Conservation (phyloP, 2,797 vertebrate genomes). For the Lophura swinhoii region DNA sequence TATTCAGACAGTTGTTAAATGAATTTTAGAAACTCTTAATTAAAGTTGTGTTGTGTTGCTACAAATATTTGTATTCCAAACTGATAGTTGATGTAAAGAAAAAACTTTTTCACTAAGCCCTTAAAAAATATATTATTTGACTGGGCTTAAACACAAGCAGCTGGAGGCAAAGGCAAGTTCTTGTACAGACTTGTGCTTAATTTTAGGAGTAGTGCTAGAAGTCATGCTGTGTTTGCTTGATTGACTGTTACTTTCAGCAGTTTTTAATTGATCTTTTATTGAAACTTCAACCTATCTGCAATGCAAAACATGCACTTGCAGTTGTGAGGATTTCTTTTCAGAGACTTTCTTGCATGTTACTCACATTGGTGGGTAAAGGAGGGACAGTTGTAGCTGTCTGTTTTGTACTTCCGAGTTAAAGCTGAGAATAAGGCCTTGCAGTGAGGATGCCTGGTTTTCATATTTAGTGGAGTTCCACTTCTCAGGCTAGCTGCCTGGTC, state of each 20-base stretch:
- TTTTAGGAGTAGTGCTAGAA: not conserved
- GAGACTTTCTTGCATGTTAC: not conserved
- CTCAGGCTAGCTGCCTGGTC: not conserved
- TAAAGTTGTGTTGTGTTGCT: not conserved
- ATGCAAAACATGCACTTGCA: not conserved
- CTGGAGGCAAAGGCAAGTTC: conserved; percentile 26
- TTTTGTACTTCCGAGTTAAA: not conserved
- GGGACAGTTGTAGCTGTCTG: not conserved
- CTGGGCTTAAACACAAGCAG: conserved; percentile 13
- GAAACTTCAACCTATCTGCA: not conserved
- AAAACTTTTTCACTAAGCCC: no score
- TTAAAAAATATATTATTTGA: no score
- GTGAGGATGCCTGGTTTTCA: not conserved
- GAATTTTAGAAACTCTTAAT: not conserved
- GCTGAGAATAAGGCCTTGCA: not conserved
- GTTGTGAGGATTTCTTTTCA: not conserved
- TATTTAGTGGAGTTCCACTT: not conserved
- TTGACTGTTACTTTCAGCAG: conserved; percentile 2
- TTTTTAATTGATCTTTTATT: not conserved
- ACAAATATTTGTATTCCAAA: conserved; percentile 9
- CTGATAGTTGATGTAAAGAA: not conserved
- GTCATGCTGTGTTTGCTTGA: not conserved
- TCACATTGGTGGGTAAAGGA: not conserved
- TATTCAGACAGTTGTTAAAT: not conserved
- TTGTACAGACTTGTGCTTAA: conserved; percentile 2